Conservation (phyloP, 2,797 vertebrate species). For the Anguilla marmorata region DNA sequence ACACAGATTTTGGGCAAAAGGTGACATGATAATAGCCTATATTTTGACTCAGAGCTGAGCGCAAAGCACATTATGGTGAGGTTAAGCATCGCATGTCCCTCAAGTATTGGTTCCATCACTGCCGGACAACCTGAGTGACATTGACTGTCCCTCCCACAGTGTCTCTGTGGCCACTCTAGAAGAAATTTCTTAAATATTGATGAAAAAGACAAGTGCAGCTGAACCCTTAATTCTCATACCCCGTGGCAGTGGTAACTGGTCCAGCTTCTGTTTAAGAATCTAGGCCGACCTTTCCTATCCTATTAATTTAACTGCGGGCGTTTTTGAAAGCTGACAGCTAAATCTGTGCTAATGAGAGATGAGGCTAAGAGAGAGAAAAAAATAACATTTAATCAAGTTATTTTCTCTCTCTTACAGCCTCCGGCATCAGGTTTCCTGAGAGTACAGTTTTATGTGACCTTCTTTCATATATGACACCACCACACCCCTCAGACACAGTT, state of each 20-base stretch:
- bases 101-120: background rate
- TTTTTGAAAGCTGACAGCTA: constrained; percentile 57
- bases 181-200: constrained; percentile 8
- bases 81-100: background rate
- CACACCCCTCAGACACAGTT: background rate
- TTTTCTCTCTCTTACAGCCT: constrained; percentile 8
- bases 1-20: background rate
- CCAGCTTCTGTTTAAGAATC: constrained; percentile 64
- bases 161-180: background rate
- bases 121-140: background rate
- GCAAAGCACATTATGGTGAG: background rate
- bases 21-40: background rate
- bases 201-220: constrained; percentile 25
- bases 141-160: background rate
- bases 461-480: background rate
- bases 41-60: background rate
- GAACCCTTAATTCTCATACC: constrained; percentile 49
- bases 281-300: constrained; percentile 68
- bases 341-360: constrained; percentile 69
- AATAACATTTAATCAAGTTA: constrained; percentile 24
- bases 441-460: background rate
- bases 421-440: constrained; percentile 10
- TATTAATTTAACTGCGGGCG: constrained; percentile 68
- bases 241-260: constrained; percentile 55
- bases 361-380: constrained; percentile 14